A percentile compares a stretch with the other conserved stretches of the same genome.
Evolutionary conservation across 2,888 invertebrate genomes (phyloP).

Genomic region (Aphodius sticticus): DNA sequence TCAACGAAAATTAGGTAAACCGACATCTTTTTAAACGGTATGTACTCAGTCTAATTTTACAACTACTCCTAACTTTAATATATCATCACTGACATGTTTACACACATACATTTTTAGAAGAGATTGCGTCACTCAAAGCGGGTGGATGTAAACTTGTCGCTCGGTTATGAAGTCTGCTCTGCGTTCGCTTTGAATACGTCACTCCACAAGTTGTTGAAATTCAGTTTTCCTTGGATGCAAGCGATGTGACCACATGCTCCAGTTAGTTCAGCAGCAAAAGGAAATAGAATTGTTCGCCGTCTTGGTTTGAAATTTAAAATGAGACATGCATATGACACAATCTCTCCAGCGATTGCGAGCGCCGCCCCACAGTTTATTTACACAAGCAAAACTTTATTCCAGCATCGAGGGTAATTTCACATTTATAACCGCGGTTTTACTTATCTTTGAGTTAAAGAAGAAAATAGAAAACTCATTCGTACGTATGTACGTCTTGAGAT

Average conservation of each 20-base stretch:
- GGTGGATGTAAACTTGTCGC: background rate
- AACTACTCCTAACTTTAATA: too few relatives aligned
- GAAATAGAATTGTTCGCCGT: background rate
- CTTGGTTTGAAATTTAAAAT: background rate
- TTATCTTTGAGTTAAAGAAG: too few relatives aligned
- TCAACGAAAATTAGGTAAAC: too few relatives aligned
- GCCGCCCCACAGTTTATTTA: background rate
- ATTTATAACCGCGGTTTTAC: background rate
- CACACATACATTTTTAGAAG: background rate
- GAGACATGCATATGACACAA: background rate
- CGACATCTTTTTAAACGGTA: too few relatives aligned
- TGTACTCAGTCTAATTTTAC: too few relatives aligned
- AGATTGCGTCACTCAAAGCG: background rate
- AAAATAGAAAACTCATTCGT: too few relatives aligned
- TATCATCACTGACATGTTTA: too few relatives aligned
- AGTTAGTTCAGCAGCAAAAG: background rate
- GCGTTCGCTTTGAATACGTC: background rate
- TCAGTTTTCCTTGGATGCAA: background rate
- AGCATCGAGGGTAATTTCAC: background rate
- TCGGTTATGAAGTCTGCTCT: background rate
- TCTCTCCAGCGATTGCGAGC: background rate
- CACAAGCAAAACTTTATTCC: background rate
- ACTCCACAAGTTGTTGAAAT: background rate
- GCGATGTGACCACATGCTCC: background rate
- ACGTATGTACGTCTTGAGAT: too few relatives aligned